Base-by-base conservation (phyloP, 2,797 vertebrate genomes). In the Tapera naevia region DNA sequence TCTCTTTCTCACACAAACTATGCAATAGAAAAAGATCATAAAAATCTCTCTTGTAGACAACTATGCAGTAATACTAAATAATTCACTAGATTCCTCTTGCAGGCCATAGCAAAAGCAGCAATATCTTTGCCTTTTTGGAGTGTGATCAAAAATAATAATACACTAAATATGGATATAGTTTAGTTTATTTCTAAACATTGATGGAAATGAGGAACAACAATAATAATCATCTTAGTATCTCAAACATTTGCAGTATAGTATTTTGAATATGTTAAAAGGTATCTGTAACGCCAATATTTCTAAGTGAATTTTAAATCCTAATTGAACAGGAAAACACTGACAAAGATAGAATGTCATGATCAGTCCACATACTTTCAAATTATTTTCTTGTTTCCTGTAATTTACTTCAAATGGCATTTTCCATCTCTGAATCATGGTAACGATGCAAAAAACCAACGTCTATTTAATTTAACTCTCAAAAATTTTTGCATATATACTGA, bases 1-100 rank as follows among this genome's bases (percentile, higher is more conserved):
- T 76, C 51, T n/a, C 37, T 73, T 93, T 84, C 70, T 89, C 75
- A 86, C 37, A 92, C 41, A 92, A 94, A 71, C 65, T 76, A 57
- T 61, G 30, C 66, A 89, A 91, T 13, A 67, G 41, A 76, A 86
- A 95, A 87, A 60, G 32, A 80, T 74, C 17, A 64, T 76, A 84
- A 93, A 79, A 91, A 89, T 79, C 10, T 78, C 33, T 88, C 56
- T 60, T 88, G 33, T 19, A 80, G 80, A 80, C 66, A 95, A 27
- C 56, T 71, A 58, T 41, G 33, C 22, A 86, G 50, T 64, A 91
- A 62, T 84, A 79, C 24, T 85, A 92, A 93, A 88, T 82, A 95
- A 90, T 89, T 93, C 69, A 93, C 56, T 54, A 76, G 41, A 56
- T 86, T 80, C 16, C 33, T 93, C 37, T 58, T 67, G 60, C 30